phyloP scores from a whole-genome alignment of 2,797 vertebrate species.

The Varecia variegata region DNA sequence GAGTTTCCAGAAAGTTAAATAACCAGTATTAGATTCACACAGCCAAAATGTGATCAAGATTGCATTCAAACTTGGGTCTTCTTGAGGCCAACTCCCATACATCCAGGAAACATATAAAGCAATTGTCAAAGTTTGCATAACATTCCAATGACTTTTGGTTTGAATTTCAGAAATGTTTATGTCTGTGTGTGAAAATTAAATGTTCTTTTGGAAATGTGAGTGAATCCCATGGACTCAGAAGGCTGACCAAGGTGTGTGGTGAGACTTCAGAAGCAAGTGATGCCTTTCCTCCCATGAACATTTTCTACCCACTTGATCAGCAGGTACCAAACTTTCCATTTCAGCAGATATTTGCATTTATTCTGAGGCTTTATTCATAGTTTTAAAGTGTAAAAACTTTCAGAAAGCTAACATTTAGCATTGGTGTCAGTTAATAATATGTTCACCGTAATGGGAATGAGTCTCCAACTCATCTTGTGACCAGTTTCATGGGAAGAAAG shows the following conservation, averaged over 20 bases:
- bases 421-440: not conserved
- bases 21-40: not conserved
- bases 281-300: not conserved
- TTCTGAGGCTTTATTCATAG: not conserved
- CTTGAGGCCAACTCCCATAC: too few relatives aligned
- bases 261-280: not conserved
- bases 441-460: not conserved
- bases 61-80: not conserved
- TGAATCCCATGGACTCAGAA: not conserved
- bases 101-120: not conserved
- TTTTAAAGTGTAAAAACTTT: not conserved
- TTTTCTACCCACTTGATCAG: not conserved
- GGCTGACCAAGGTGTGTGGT: rapidly evolving
- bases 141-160: not conserved
- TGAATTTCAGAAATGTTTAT: not conserved
- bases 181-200: not conserved
- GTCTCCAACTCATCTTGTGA: not conserved
- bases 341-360: not conserved
- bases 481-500: not conserved
- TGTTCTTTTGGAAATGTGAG: not conserved
- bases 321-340: not conserved
- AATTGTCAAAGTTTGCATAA: not conserved
- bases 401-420: not conserved
- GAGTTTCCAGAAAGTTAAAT: not conserved
- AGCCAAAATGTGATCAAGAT: not conserved